Percentiles rank a stretch among this genome's conserved stretches.
These are phyloP conservation scores for Stenolophus ochropezus DNA, from an alignment of 2,888 invertebrate genomes.

Conservation along the genomic window DNA sequence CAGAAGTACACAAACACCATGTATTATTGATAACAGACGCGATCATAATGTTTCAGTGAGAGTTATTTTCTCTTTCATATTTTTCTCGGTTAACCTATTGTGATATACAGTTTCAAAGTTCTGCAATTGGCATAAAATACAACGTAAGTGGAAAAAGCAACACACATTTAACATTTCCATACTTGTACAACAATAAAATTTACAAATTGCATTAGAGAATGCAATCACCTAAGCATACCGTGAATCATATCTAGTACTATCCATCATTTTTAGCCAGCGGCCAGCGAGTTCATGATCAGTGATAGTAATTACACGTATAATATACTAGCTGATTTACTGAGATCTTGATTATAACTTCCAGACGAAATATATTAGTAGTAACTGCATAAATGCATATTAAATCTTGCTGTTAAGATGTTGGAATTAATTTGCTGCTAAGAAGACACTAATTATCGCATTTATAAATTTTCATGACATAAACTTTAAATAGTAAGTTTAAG, in stretches of 20 bases:
- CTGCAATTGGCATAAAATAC: too few relatives aligned
- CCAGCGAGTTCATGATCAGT: conserved; percentile 23
- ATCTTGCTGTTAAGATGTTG: conserved; percentile 6
- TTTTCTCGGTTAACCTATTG: too few relatives aligned
- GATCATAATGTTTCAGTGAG: too few relatives aligned
- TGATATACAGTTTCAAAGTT: too few relatives aligned
- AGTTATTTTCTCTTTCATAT: too few relatives aligned
- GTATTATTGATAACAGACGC: too few relatives aligned
- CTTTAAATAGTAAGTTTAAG: not conserved
- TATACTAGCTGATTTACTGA: conserved; percentile 38
- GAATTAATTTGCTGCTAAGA: conserved; percentile 31
- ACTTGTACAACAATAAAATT: not conserved
- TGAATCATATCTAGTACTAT: conserved; percentile 28
- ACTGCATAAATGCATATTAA: conserved; percentile 36
- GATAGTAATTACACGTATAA: conserved; percentile 43
- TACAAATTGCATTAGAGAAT: conserved; percentile 7
- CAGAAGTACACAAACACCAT: too few relatives aligned
- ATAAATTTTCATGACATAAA: too few relatives aligned
- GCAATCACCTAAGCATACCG: not conserved
- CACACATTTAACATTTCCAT: too few relatives aligned
- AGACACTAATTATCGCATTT: not conserved
- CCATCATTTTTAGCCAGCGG: conserved; percentile 33
- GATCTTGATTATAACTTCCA: conserved; percentile 41
- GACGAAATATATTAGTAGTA: conserved; percentile 45
- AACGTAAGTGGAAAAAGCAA: too few relatives aligned